Conservation (phyloP, 2,797 vertebrate genomes). For the Serranus cabrilla region DNA sequence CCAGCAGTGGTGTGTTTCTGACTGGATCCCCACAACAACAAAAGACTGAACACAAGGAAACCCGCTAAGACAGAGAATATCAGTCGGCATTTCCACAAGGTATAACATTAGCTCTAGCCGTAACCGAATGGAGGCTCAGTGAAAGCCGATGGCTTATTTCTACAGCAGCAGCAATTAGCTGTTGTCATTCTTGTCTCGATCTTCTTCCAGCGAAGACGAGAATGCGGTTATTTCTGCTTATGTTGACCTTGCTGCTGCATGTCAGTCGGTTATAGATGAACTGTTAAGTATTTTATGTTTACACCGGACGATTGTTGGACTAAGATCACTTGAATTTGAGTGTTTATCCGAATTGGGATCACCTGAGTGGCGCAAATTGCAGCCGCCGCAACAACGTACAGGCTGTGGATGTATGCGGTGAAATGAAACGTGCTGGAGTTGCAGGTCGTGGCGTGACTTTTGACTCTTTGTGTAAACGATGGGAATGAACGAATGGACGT, state of each 20-base stretch:
- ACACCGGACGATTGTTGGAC: rapidly evolving
- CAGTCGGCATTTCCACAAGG: slow-evolving; percentile 22
- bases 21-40: slow-evolving; percentile 49
- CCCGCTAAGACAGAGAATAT: neutral
- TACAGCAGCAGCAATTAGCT: slow-evolving; percentile 15
- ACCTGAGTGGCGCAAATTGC: slow-evolving; percentile 41
- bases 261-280: neutral
- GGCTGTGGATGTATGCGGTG: neutral
- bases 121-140: neutral
- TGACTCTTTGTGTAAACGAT: neutral
- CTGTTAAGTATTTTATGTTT: neutral
- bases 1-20: slow-evolving; percentile 66
- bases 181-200: slow-evolving; percentile 13
- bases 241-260: slow-evolving; percentile 9
- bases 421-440: neutral
- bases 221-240: slow-evolving; percentile 7
- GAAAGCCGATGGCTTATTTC: neutral
- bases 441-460: neutral
- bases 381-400: slow-evolving; percentile 8
- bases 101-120: neutral
- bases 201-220: slow-evolving; percentile 7
- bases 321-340: rapidly evolving
- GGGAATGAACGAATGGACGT: rapidly evolving
- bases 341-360: slow-evolving; percentile 3
- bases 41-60: slow-evolving; percentile 25